phyloP scores from a whole-genome alignment of 2,888 invertebrate genomes.

The Cephus runcator region DNA sequence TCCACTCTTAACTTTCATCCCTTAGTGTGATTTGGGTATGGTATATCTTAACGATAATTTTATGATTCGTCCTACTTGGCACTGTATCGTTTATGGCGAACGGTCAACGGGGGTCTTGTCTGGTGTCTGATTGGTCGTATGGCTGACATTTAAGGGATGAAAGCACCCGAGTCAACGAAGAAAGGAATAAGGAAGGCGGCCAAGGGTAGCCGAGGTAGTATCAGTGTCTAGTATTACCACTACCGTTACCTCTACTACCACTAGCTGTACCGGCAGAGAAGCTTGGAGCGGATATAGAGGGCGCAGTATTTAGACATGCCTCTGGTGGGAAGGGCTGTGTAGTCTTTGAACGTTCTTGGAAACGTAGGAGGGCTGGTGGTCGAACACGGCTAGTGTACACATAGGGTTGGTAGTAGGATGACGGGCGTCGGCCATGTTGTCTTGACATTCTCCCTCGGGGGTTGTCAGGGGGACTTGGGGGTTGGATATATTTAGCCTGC shows the following conservation, averaged over 20 bases:
- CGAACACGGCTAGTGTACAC: slow-evolving; percentile 57
- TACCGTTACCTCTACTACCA: not conserved
- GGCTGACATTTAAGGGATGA: not conserved
- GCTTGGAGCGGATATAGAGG: not conserved
- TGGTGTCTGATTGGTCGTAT: not conserved
- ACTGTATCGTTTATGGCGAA: not conserved
- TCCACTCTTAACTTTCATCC: slow-evolving; percentile 19
- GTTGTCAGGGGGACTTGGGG: slow-evolving; percentile 54
- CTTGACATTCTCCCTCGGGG: slow-evolving; percentile 63
- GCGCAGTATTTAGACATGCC: slow-evolving; percentile 4
- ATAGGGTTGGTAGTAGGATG: slow-evolving; percentile 55
- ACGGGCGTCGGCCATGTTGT: slow-evolving; percentile 66
- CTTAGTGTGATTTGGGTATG: not conserved
- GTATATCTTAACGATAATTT: not conserved
- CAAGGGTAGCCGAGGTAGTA: not conserved
- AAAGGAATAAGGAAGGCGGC: not conserved
- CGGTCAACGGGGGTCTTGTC: not conserved
- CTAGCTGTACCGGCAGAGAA: not conserved
- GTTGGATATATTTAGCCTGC: slow-evolving; percentile 65
- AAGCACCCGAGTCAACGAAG: not conserved
- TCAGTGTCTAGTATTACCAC: not conserved
- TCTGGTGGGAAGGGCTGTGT: slow-evolving; percentile 3
- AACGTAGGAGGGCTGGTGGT: slow-evolving; percentile 34
- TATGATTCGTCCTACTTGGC: not conserved
- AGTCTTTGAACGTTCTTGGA: slow-evolving; percentile 50